Percentiles rank a stretch among this genome's conserved stretches.
Evolutionary conservation across 2,797 vertebrate genomes (phyloP).

Genomic region (Gadopsis marmoratus): DNA sequence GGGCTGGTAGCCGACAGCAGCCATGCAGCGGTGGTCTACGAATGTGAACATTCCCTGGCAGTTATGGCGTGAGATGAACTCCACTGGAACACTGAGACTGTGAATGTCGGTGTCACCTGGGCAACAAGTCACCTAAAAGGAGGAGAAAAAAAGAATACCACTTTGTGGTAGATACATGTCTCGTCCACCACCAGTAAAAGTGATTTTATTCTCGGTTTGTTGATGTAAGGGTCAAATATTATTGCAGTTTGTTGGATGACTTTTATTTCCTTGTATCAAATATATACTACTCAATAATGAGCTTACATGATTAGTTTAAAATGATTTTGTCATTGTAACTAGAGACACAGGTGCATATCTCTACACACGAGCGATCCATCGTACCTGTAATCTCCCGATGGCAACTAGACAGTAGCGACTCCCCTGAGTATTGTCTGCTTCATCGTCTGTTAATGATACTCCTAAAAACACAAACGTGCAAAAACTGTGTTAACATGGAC

Average conservation of each 20-base stretch:
- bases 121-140: slow-evolving; percentile 92
- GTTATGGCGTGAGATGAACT: slow-evolving; percentile 98
- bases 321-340: not conserved
- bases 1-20: slow-evolving; percentile 94
- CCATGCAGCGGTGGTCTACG: slow-evolving; percentile 94
- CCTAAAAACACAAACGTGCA: slow-evolving; percentile 80
- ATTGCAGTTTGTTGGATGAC: not conserved
- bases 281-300: not conserved
- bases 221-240: not conserved
- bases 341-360: not conserved
- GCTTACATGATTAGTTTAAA: not conserved
- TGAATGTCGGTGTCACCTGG: slow-evolving; percentile 91
- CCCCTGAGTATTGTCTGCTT: slow-evolving; percentile 92
- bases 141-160: not conserved
- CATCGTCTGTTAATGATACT: slow-evolving; percentile 92
- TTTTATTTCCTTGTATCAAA: not conserved
- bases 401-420: slow-evolving; percentile 97
- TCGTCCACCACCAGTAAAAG: not conserved
- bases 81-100: slow-evolving; percentile 91
- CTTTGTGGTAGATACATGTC: not conserved
- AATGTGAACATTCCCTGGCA: slow-evolving; percentile 94
- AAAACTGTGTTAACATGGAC: not conserved
- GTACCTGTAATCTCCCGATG: slow-evolving; percentile 96
- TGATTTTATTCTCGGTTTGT: not conserved
- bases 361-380: not conserved